Evolutionary conservation across 2,888 invertebrate genomes (phyloP).

Genomic region (Bibio marci): DNA sequence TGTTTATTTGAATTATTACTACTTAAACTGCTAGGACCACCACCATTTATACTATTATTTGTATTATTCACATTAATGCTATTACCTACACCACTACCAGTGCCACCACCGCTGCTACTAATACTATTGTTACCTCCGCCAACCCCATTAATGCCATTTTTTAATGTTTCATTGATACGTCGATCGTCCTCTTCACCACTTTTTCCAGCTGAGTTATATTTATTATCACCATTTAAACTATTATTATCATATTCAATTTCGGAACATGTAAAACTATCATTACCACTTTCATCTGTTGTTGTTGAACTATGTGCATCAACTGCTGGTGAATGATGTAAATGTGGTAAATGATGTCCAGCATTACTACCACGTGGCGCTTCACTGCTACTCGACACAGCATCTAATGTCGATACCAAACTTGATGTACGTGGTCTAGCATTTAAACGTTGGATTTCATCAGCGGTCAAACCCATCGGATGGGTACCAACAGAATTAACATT

Average conservation of each 20-base stretch:
- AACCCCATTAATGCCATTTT: too few relatives aligned
- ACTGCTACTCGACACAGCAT: conserved; percentile 84
- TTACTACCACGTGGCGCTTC: conserved; percentile 50
- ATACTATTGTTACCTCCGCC: conserved; percentile 15
- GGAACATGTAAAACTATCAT: conserved; percentile 95
- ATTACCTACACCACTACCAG: too few relatives aligned
- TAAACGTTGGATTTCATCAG: conserved; percentile 83
- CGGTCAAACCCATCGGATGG: conserved; percentile 67
- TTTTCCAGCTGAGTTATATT: conserved; percentile 46
- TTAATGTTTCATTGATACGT: conserved; percentile 31
- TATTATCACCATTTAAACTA: conserved; percentile 56
- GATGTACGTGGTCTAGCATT: conserved; percentile 76
- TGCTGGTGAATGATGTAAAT: conserved; percentile 56
- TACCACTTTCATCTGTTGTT: conserved; percentile 81
- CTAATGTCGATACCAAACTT: conserved; percentile 79
- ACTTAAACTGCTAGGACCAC: too few relatives aligned
- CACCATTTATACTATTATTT: too few relatives aligned
- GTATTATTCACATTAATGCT: too few relatives aligned
- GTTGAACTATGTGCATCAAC: conserved; percentile 59
- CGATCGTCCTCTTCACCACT: conserved; percentile 44
- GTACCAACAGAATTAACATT: conserved; percentile 47
- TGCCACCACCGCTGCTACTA: too few relatives aligned
- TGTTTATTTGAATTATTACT: conserved; percentile 17
- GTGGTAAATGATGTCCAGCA: conserved; percentile 47
- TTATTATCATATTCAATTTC: conserved; percentile 94